phyloP scores from a whole-genome alignment of 2,797 vertebrate species.

The Heliangelus exortis region DNA sequence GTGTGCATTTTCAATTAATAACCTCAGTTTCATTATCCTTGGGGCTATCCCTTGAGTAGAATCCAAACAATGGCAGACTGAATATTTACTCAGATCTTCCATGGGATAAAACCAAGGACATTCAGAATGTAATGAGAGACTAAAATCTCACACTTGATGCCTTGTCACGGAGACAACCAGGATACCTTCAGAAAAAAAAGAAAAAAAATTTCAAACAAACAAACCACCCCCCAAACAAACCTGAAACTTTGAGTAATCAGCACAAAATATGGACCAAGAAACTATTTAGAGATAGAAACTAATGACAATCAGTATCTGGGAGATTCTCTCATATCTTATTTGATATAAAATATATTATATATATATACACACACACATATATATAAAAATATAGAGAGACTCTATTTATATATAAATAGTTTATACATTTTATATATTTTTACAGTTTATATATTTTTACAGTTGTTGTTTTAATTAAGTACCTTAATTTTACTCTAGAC shows the following conservation, averaged over 20 bases:
- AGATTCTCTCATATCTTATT: not conserved
- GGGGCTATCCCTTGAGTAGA: not conserved
- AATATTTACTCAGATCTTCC: slow-evolving; percentile 15
- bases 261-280: not conserved
- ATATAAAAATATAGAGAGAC: too few relatives aligned
- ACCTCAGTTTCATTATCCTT: not conserved
- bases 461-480: not conserved
- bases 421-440: too few relatives aligned
- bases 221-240: not conserved
- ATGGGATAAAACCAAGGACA: not conserved
- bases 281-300: not conserved
- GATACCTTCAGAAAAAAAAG: not conserved
- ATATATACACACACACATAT: too few relatives aligned
- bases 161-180: not conserved
- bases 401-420: too few relatives aligned
- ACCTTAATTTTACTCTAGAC: not conserved
- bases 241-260: not conserved
- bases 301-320: not conserved
- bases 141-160: not conserved
- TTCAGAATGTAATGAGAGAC: not conserved
- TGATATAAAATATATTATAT: too few relatives aligned
- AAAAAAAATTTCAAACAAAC: too few relatives aligned
- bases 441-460: not conserved
- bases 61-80: not conserved
- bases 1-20: slow-evolving; percentile 34